Conservation (phyloP, 2,888 invertebrate species). For the Apocheima hispidaria region DNA sequence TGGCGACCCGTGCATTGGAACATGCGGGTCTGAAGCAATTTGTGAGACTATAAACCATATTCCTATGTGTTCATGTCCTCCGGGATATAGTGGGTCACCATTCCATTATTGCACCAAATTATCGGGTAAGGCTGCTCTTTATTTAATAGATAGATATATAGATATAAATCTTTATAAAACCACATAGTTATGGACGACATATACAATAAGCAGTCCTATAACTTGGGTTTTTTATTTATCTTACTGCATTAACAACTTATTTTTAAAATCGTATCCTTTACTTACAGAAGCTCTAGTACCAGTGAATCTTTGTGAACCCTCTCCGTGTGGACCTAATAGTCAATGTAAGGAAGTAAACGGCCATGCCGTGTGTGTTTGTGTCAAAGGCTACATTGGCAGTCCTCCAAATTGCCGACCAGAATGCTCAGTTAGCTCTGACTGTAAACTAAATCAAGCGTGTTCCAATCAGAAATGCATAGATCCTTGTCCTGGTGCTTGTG, state of each 20-base stretch:
- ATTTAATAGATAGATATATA: neutral
- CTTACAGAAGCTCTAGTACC: conserved; percentile 59
- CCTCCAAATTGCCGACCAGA: conserved; percentile 93
- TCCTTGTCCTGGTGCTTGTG: conserved; percentile 91
- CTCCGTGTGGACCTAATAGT: conserved; percentile 90
- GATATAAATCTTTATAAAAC: neutral
- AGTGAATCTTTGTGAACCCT: conserved; percentile 71
- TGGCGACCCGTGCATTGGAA: conserved; percentile 89
- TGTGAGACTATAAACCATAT: conserved; percentile 89
- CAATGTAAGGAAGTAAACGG: conserved; percentile 89
- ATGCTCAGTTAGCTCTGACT: conserved; percentile 91
- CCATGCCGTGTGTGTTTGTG: conserved; percentile 90
- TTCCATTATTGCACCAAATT: conserved; percentile 84
- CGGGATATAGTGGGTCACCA: conserved; percentile 88
- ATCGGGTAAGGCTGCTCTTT: conserved; percentile 55
- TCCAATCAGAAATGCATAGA: conserved; percentile 91
- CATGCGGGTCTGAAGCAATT: conserved; percentile 87
- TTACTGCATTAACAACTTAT: neutral
- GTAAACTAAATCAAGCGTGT: conserved; percentile 89
- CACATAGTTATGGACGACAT: neutral
- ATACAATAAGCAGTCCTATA: neutral
- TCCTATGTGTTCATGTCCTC: conserved; percentile 88
- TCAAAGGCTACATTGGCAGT: conserved; percentile 88
- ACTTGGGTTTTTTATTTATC: neutral
- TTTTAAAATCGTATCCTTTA: conserved; percentile 28